phyloP scores from a whole-genome alignment of 2,113 vertebrate species.

The Rhinolophus sinicus region DNA sequence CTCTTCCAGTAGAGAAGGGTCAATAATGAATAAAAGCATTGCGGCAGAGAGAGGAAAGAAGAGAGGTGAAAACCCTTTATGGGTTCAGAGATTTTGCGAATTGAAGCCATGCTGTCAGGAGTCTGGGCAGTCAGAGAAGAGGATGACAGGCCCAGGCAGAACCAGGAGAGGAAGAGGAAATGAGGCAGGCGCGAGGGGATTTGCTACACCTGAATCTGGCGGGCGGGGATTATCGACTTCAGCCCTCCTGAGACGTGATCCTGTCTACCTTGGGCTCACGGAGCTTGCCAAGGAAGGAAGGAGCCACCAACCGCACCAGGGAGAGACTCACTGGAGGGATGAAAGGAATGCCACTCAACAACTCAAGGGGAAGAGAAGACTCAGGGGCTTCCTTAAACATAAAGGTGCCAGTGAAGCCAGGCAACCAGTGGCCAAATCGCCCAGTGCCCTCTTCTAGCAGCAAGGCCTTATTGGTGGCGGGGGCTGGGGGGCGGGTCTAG shows the following conservation, averaged over 20 bases:
- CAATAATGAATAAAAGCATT: not conserved
- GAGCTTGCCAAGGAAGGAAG: conserved; percentile 48
- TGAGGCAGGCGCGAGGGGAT: not conserved
- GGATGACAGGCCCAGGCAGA: conserved; percentile 60
- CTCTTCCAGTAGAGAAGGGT: not conserved
- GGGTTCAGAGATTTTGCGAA: not conserved
- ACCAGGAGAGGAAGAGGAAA: conserved; percentile 44
- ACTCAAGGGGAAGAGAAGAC: not conserved
- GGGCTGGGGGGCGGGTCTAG: not conserved
- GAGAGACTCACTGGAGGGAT: not conserved
- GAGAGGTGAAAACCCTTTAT: not conserved
- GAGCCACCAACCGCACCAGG: not conserved
- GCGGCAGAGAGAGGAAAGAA: not conserved
- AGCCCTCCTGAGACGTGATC: not conserved
- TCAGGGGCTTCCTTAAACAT: not conserved
- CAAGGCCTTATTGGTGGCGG: not conserved
- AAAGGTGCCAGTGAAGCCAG: not conserved
- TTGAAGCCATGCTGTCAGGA: not conserved
- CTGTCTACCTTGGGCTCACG: not conserved
- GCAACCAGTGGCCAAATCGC: accelerated
- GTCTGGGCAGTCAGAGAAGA: not conserved
- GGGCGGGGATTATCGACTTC: not conserved
- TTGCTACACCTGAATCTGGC: not conserved
- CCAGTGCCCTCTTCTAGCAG: accelerated
- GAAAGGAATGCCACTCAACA: not conserved